phyloP scores from a whole-genome alignment of 1,140 invertebrate genomes.

The Atta texana region DNA sequence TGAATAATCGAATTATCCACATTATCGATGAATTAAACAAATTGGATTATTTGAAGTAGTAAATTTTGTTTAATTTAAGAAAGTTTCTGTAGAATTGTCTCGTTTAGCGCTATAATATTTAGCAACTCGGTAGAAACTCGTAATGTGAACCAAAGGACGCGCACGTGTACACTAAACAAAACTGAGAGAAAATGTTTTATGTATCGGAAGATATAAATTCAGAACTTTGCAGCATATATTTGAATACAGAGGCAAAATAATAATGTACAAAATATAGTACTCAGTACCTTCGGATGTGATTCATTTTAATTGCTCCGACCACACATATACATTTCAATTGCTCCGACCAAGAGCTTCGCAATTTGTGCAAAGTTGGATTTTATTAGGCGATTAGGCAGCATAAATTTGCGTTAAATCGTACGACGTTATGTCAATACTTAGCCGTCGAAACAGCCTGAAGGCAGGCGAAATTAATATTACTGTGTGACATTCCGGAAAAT shows the following conservation, averaged over 20 bases:
- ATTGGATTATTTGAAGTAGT: not conserved
- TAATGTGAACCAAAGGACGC: not conserved
- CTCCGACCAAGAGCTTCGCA: not conserved
- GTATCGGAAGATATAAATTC: conserved; percentile 37
- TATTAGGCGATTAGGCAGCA: not conserved
- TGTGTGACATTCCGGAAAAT: not conserved
- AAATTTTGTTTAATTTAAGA: conserved; percentile 15
- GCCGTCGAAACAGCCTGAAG: not conserved
- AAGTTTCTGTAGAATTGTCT: conserved; percentile 11
- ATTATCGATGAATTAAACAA: not conserved
- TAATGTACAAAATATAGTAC: not conserved
- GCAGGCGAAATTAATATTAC: conserved; percentile 6
- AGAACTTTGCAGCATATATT: not conserved
- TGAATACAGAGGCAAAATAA: not conserved
- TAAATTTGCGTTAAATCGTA: not conserved
- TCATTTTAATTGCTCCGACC: conserved; percentile 7
- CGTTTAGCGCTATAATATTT: conserved; percentile 8
- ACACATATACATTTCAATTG: not conserved
- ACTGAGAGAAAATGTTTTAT: conserved; percentile 16
- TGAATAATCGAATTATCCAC: not conserved
- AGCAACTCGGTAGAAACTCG: conserved; percentile 10
- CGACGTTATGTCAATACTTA: not conserved
- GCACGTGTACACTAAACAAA: not conserved
- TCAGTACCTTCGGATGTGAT: not conserved
- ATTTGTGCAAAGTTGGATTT: not conserved